phyloP scores from a whole-genome alignment of 1,140 invertebrate genomes.

The Pristionchus pacificus region DNA sequence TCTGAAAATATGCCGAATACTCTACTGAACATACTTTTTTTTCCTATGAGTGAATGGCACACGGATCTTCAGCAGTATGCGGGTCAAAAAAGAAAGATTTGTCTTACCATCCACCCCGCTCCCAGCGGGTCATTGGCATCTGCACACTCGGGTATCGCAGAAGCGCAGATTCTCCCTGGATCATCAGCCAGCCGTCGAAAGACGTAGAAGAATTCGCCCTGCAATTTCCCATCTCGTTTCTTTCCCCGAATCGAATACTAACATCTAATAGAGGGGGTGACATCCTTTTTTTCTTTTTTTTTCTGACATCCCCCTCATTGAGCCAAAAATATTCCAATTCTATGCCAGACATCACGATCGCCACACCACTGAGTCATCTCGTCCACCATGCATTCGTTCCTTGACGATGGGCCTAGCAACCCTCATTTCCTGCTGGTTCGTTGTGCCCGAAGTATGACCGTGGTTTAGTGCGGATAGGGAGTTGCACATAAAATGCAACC shows the following conservation, averaged over 20 bases:
- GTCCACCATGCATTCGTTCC: no score
- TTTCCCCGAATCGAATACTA: no score
- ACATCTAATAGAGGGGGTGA: neutral
- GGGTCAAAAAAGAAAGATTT: neutral
- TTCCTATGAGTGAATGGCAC: no score
- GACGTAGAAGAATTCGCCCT: slow-evolving; percentile 40
- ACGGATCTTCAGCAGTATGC: neutral
- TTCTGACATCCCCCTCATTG: no score
- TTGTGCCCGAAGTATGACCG: no score
- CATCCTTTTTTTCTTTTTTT: neutral
- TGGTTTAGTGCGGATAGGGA: no score
- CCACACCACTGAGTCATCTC: no score
- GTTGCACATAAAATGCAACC: no score
- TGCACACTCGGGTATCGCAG: slow-evolving; percentile 21
- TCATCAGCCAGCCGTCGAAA: slow-evolving; percentile 23
- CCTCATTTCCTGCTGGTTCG: no score
- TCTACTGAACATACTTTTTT: neutral
- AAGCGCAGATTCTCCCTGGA: slow-evolving; percentile 24
- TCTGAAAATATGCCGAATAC: neutral
- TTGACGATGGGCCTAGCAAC: no score
- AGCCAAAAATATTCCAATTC: no score
- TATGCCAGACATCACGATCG: no score
- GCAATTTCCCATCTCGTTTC: slow-evolving; percentile 1
- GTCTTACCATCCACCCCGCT: slow-evolving; percentile 18
- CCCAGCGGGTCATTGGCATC: slow-evolving; percentile 20